These are phyloP conservation scores for Phrynocephalus versicolor DNA, from an alignment of 2,113 vertebrate species.

Conservation along the genomic window DNA sequence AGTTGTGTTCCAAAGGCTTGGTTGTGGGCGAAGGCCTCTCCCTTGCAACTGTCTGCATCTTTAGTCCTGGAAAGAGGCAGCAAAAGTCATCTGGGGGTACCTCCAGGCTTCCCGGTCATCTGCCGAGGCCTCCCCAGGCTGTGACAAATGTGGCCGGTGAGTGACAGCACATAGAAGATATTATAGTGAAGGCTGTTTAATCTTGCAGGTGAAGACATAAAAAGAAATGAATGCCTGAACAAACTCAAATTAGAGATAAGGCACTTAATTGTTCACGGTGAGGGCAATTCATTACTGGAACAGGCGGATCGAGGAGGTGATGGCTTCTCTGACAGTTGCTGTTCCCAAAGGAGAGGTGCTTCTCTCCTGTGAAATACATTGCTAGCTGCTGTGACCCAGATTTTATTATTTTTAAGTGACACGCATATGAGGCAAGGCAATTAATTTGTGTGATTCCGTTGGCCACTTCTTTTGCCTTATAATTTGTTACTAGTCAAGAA, in stretches of 20 bases:
- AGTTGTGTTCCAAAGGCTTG: too few relatives aligned
- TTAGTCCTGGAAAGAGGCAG: too few relatives aligned
- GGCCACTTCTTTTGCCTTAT: background rate
- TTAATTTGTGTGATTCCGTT: background rate
- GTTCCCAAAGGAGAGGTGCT: background rate
- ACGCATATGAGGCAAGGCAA: background rate
- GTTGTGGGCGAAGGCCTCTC: background rate
- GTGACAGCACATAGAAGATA: background rate
- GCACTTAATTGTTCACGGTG: slow-evolving; percentile 5
- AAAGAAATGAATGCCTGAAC: slow-evolving; percentile 24
- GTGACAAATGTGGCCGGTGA: background rate
- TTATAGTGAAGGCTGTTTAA: slow-evolving; percentile 1
- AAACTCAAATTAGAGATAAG: slow-evolving; percentile 22
- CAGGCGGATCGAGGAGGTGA: background rate
- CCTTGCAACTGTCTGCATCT: background rate
- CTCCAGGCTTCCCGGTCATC: background rate
- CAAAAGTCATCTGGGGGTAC: background rate
- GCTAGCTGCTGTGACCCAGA: background rate
- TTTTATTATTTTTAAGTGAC: background rate
- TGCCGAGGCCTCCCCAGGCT: background rate
- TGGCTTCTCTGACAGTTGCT: background rate
- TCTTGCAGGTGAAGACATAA: slow-evolving; percentile 12
- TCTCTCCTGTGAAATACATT: background rate
- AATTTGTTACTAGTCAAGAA: background rate
- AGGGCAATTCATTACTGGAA: slow-evolving; percentile 21